Evolutionary conservation across 2,113 vertebrate genomes (phyloP).

Genomic region (Microcebus lehilahytsara): DNA sequence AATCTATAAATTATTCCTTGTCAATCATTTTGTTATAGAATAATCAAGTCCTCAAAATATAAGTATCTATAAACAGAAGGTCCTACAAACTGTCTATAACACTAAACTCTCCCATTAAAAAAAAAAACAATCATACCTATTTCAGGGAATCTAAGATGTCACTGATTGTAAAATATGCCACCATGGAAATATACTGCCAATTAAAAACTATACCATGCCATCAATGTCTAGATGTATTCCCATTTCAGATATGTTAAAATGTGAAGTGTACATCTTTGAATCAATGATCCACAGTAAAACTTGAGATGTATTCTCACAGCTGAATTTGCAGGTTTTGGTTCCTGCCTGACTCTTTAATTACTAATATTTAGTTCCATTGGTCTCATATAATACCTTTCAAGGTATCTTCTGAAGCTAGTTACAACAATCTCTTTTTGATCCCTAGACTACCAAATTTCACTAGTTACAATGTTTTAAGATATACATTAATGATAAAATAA

Average conservation of each 20-base stretch:
- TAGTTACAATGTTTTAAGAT: neutral
- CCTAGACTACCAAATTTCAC: neutral
- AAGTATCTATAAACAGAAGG: neutral
- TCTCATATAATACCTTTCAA: neutral
- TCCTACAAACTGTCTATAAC: neutral
- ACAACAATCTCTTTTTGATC: neutral
- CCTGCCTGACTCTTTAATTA: neutral
- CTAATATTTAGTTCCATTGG: neutral
- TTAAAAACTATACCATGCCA: neutral
- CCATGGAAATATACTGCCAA: neutral
- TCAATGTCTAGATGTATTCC: neutral
- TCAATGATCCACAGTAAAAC: neutral
- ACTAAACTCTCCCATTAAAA: neutral
- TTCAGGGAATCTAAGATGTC: neutral
- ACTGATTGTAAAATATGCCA: neutral
- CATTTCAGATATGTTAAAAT: neutral
- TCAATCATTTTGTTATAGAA: constrained; percentile 27
- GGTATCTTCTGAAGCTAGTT: neutral
- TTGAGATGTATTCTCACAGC: neutral
- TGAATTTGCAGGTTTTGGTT: neutral
- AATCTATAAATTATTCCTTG: constrained; percentile 8
- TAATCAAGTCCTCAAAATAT: constrained; percentile 42
- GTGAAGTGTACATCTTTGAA: neutral
- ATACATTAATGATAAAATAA: neutral
- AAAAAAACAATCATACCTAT: neutral